A percentile compares a stretch with the other conserved stretches of the same genome.
Conservation (phyloP, 1,140 invertebrate genomes). For the Brachionus manjavacas region DNA sequence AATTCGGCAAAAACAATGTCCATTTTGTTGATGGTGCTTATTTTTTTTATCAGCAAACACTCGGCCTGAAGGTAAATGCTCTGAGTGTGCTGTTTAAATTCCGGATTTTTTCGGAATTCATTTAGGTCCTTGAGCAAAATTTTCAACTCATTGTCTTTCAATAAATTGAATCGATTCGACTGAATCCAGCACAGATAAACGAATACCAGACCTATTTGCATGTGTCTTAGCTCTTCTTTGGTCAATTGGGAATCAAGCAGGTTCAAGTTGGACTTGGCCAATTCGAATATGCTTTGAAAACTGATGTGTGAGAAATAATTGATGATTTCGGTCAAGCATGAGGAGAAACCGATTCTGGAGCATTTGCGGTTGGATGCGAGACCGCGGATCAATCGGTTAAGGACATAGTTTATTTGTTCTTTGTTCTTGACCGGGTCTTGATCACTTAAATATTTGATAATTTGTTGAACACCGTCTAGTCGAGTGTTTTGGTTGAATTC, state of each 20-base stretch:
- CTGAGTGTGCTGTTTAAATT: constrained; percentile 15
- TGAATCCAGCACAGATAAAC: constrained; percentile 24
- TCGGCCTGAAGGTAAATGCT: constrained; percentile 15
- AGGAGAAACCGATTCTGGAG: constrained; percentile 16
- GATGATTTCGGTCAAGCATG: constrained; percentile 5
- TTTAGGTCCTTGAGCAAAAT: neutral
- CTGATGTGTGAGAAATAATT: neutral
- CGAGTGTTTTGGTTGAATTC: constrained; percentile 33
- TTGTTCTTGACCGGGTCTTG: constrained; percentile 9
- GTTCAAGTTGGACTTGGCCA: constrained; percentile 6
- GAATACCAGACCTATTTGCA: constrained; percentile 41
- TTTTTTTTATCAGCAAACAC: neutral
- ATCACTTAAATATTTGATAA: constrained; percentile 9
- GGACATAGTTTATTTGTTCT: neutral
- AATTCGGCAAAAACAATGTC: neutral
- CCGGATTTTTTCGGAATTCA: neutral
- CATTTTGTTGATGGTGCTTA: neutral
- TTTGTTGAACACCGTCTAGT: neutral
- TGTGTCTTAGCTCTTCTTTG: constrained; percentile 31
- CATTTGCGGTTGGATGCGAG: constrained; percentile 35
- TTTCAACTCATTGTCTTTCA: neutral
- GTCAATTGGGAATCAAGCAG: neutral
- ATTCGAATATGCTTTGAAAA: constrained; percentile 3
- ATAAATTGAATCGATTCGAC: neutral
- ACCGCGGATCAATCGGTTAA: constrained; percentile 7